phyloP scores from a whole-genome alignment of 1,140 invertebrate species.

The Lysiphlebus fabarum region DNA sequence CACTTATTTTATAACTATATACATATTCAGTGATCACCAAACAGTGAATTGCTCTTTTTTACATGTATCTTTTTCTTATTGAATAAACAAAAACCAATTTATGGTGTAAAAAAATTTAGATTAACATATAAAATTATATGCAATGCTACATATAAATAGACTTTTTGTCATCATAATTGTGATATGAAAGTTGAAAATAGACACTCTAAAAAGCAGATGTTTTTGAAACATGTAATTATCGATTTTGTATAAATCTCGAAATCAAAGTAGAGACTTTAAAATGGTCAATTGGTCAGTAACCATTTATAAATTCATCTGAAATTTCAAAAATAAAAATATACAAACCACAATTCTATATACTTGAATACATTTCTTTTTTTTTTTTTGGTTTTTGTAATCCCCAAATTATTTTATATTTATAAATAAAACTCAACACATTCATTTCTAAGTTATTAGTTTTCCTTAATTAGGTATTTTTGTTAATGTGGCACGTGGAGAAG shows the following conservation, averaged over 20 bases:
- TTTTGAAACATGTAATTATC: slow-evolving; percentile 38
- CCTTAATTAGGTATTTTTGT: slow-evolving; percentile 5
- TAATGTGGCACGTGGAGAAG: slow-evolving; percentile 1
- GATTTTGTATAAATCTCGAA: slow-evolving; percentile 17
- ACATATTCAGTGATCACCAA: too few species aligned
- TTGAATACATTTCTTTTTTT: too few species aligned
- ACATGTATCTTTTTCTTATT: background rate
- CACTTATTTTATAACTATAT: too few species aligned
- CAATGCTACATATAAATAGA: too few species aligned
- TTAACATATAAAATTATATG: too few species aligned
- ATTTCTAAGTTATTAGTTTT: background rate
- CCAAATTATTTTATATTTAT: too few species aligned
- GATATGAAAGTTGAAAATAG: too few species aligned
- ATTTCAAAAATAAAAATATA: slow-evolving; percentile 3
- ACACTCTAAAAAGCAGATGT: slow-evolving; percentile 22
- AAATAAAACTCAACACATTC: too few species aligned
- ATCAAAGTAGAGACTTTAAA: slow-evolving; percentile 13
- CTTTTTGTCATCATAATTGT: too few species aligned
- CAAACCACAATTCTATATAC: background rate
- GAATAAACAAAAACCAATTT: slow-evolving; percentile 8
- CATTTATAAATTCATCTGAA: slow-evolving; percentile 20
- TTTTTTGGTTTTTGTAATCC: too few species aligned
- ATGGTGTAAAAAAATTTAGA: too few species aligned
- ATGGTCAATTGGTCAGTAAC: slow-evolving; percentile 7
- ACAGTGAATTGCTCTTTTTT: too few species aligned